Evolutionary conservation across 1,140 invertebrate genomes (phyloP).

Genomic region (Cyrtorhinus lividipennis): DNA sequence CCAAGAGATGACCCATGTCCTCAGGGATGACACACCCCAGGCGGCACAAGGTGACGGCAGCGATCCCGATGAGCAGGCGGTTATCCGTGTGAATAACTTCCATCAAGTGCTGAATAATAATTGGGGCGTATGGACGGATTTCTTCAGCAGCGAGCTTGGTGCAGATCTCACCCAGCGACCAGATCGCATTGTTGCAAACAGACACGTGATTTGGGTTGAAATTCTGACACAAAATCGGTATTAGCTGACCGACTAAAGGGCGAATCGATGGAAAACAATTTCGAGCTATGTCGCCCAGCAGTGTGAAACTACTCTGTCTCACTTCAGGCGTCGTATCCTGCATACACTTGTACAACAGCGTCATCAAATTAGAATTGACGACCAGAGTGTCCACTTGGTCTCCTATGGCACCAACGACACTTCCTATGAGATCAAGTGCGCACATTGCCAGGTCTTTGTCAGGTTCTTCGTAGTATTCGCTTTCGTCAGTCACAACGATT

Average conservation of each 20-base stretch:
- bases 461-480: constrained; percentile 71
- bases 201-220: constrained; percentile 95
- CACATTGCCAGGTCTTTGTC: constrained; percentile 99
- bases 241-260: constrained; percentile 71
- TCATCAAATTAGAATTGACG: constrained; percentile 83
- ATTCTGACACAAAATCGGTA: constrained; percentile 91
- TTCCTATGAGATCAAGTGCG: constrained; percentile 85
- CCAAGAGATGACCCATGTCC: constrained; percentile 97
- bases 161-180: constrained; percentile 96
- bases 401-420: constrained; percentile 88
- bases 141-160: constrained; percentile 92
- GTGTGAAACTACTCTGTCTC: constrained; percentile 92
- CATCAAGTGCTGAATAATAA: constrained; percentile 81
- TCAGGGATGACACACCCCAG: constrained; percentile 99
- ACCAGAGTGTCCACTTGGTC: constrained; percentile 88
- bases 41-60: constrained; percentile 99
- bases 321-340: constrained; percentile 97
- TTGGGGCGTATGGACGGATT: constrained; percentile 78
- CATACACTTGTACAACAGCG: constrained; percentile 95
- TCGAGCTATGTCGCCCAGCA: constrained; percentile 95
- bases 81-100: constrained; percentile 91
- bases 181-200: constrained; percentile 98
- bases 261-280: constrained; percentile 94
- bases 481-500: constrained; percentile 69
- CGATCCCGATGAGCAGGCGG: constrained; percentile 53